Evolutionary conservation across 2,797 vertebrate species (phyloP).

Genomic region (Cetoscarus ocellatus): DNA sequence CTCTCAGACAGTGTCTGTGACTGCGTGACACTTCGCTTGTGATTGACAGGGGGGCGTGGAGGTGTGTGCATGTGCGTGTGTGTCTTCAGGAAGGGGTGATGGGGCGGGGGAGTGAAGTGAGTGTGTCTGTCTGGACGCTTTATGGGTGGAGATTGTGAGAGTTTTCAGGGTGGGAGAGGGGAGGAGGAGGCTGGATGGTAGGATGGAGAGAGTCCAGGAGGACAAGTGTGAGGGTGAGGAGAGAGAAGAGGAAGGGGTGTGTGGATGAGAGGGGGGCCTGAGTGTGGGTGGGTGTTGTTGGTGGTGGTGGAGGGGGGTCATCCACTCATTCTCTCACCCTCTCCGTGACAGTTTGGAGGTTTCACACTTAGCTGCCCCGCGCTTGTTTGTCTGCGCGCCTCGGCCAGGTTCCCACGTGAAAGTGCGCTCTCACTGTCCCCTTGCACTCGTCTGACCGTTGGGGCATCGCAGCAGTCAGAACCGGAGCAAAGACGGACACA

Average conservation of each 20-base stretch:
- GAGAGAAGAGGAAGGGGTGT: constrained; percentile 19
- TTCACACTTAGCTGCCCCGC: constrained; percentile 84
- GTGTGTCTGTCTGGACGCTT: constrained; percentile 72
- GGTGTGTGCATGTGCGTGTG: constrained; percentile 42
- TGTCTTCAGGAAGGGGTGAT: constrained; percentile 20
- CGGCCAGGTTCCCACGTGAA: constrained; percentile 86
- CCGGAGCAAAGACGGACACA: constrained; percentile 49
- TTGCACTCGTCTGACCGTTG: constrained; percentile 75
- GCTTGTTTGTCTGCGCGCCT: constrained; percentile 78
- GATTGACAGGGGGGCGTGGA: constrained; percentile 78
- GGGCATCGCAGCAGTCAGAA: constrained; percentile 63
- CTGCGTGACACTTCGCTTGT: constrained; percentile 64
- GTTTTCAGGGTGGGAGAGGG: constrained; percentile 50
- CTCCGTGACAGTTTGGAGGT: constrained; percentile 83
- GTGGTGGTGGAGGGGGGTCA: constrained; percentile 19
- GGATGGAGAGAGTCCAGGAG: constrained; percentile 56
- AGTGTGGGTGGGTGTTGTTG: neutral
- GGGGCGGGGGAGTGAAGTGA: constrained; percentile 26
- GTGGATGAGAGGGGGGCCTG: constrained; percentile 1
- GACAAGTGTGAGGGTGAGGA: constrained; percentile 55
- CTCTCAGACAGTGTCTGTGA: constrained; percentile 59
- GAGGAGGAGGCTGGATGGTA: constrained; percentile 47
- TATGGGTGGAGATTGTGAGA: constrained; percentile 58
- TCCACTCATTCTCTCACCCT: constrained; percentile 64
- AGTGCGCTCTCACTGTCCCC: constrained; percentile 73